Evolutionary conservation across 1,140 invertebrate genomes (phyloP).

Genomic region (Glomeris maerens): DNA sequence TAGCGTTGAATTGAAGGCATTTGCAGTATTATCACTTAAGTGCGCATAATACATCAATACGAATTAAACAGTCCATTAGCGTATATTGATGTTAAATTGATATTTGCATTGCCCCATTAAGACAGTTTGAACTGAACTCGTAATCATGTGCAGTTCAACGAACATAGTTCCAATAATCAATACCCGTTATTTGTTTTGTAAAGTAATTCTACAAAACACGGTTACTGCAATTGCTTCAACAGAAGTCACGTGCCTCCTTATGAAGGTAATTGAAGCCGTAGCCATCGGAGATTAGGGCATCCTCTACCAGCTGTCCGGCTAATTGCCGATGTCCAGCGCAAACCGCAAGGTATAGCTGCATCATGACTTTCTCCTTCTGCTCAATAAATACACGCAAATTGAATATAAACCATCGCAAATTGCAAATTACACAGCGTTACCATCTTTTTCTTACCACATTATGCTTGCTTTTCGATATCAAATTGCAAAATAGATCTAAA

Average conservation of each 20-base stretch:
- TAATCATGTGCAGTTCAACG: too few species aligned
- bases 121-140: too few species aligned
- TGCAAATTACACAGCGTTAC: too few species aligned
- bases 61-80: too few species aligned
- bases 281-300: slow-evolving; percentile 25
- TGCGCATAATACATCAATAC: too few species aligned
- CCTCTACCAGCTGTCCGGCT: slow-evolving; percentile 29
- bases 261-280: slow-evolving; percentile 32
- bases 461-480: slow-evolving; percentile 20
- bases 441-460: slow-evolving; percentile 13
- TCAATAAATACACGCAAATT: slow-evolving; percentile 18
- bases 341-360: slow-evolving; percentile 25
- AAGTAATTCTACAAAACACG: background rate
- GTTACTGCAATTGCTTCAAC: background rate
- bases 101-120: too few species aligned
- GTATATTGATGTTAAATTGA: too few species aligned
- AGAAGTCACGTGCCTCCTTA: slow-evolving; percentile 27
- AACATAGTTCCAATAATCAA: too few species aligned
- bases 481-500: slow-evolving; percentile 19
- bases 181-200: too few species aligned
- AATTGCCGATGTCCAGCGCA: slow-evolving; percentile 30
- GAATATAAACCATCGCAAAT: slow-evolving; percentile 3
- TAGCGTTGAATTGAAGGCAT: too few species aligned
- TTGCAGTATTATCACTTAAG: too few species aligned
- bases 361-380: slow-evolving; percentile 12